Base-by-base conservation (phyloP, 92 coral and sea anemone genomes). In the Parazoanthus swiftii region DNA sequence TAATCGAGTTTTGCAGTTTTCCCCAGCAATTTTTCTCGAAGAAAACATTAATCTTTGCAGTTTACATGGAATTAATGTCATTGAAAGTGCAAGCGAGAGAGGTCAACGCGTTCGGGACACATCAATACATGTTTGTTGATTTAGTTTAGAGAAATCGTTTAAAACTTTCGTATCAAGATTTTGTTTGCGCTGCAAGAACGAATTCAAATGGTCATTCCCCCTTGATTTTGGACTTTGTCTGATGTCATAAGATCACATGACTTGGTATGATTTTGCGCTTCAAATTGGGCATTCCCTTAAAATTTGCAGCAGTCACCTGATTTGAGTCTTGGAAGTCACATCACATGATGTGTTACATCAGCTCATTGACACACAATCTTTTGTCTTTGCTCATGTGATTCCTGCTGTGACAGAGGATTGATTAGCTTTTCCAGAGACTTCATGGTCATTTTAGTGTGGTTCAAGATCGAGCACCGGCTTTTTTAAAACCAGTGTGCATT, bases 281-380 rank as follows among this genome's bases (percentile, higher is more conserved):
- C 21, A 20, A 39, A 74, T 35, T 36, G 78, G 48, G 78, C 78
- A 74, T 74, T 74, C 48, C 78, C 48, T 74, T 75, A 37, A 48
- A 76, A 4, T 36, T 36, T 76, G 4, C 8, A 1, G 59, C 59
- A 54, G 48, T 76, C 80, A 76, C 80, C 39, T 76, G 80, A 76
- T 74, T 74, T 37, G 21, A 74, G 43, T 18, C 43, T 7, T 73
- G 14, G 37, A 8, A 73, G 35, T 11, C 23, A 76, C 3, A 76
- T 76, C 80, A 76, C 80, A 76, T 76, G 80, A 76, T 39, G 80
- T 39, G 25, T 76, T 42, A 76, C 80, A 76, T 76, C 80, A 76
- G 43, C 29, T 3, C 29, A 36, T 9, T 20, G 29, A 3, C 54
- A 15, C 43, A 75, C 50, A 39, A 18, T 4, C 50, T 37, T 75